These are phyloP conservation scores for Aplysia californica DNA, from an alignment of 1,140 invertebrate genomes.

Conservation along the genomic window DNA sequence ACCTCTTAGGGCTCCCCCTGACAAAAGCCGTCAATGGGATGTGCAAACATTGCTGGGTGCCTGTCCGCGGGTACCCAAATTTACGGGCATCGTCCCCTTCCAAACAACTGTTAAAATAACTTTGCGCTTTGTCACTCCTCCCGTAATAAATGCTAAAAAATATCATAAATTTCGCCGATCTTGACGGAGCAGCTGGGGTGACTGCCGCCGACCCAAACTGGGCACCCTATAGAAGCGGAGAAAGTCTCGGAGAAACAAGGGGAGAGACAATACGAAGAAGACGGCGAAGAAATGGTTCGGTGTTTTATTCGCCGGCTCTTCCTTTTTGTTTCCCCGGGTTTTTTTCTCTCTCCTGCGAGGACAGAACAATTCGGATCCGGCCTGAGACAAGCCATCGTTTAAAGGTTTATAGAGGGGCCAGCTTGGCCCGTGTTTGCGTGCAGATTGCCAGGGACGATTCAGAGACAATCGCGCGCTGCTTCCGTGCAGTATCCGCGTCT, in stretches of 20 bases:
- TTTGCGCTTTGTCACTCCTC: constrained; percentile 5
- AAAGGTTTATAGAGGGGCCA: too few species aligned
- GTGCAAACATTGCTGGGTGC: constrained; percentile 6
- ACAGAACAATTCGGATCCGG: too few species aligned
- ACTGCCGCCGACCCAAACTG: constrained; percentile 7
- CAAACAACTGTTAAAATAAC: constrained; percentile 27
- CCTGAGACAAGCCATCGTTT: too few species aligned
- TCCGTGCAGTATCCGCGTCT: not conserved
- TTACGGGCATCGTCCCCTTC: constrained; percentile 17
- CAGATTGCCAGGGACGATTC: constrained; percentile 22
- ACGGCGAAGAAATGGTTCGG: too few species aligned
- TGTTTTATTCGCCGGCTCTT: too few species aligned
- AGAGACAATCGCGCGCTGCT: not conserved
- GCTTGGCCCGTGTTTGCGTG: constrained; percentile 16
- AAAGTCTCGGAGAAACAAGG: too few species aligned
- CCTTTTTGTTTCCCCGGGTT: too few species aligned
- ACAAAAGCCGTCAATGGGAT: not conserved
- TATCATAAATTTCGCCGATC: constrained; percentile 21
- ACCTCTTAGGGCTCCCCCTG: not conserved
- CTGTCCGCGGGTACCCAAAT: not conserved
- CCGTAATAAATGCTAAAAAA: not conserved
- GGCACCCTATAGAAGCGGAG: too few species aligned
- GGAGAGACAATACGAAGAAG: too few species aligned
- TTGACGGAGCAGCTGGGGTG: constrained; percentile 12
- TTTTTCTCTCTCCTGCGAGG: too few species aligned